Evolutionary conservation across 2,113 vertebrate species (phyloP).

Genomic region (Sinocyclocheilus maitianheensis): DNA sequence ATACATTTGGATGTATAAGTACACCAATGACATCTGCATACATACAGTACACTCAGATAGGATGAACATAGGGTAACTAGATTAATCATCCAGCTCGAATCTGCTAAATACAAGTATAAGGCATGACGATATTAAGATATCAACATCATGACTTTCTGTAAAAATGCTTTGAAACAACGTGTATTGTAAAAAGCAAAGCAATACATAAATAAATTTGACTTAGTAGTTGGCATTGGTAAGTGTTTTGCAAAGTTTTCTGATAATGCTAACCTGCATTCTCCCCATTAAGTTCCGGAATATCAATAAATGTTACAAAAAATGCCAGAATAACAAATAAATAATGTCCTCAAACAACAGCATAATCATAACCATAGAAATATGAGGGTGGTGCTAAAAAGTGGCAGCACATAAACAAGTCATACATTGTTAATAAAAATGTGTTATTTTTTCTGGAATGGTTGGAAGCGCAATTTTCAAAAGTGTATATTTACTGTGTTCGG

Average conservation of each 20-base stretch:
- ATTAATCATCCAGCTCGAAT: not conserved
- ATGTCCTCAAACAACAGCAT: not conserved
- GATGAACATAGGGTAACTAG: too few relatives aligned
- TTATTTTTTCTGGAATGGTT: too few relatives aligned
- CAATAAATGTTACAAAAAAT: not conserved
- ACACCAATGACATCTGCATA: not conserved
- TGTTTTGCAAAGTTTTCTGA: not conserved
- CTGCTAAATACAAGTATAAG: not conserved
- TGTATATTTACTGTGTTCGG: not conserved
- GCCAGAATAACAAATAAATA: too few relatives aligned
- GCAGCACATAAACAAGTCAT: not conserved
- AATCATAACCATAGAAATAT: not conserved
- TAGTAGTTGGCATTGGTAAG: not conserved
- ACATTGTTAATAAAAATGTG: not conserved
- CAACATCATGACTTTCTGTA: not conserved
- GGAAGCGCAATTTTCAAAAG: not conserved
- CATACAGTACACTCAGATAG: not conserved
- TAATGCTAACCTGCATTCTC: not conserved
- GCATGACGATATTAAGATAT: too few relatives aligned
- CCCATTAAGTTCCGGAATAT: not conserved
- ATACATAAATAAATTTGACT: not conserved
- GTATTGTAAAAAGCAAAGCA: not conserved
- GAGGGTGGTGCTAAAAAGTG: not conserved
- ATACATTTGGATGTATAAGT: too few relatives aligned
- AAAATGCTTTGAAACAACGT: not conserved